phyloP scores from a whole-genome alignment of 2,888 invertebrate genomes.

The Lissonota sp. region DNA sequence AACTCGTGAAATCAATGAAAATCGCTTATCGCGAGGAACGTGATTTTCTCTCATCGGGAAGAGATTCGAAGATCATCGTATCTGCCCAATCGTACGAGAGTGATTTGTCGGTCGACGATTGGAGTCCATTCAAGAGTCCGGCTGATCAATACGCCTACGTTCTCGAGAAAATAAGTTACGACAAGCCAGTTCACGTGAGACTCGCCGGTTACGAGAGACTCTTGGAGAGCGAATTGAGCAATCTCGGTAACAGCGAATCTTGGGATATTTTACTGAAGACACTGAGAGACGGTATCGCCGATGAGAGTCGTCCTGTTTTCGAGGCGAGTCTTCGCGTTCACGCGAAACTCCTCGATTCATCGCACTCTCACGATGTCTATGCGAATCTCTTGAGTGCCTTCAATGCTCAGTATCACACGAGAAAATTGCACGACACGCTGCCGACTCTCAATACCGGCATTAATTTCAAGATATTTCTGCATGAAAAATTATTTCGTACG shows the following conservation, averaged over 20 bases:
- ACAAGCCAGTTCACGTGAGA: slow-evolving; percentile 80
- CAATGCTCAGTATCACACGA: slow-evolving; percentile 74
- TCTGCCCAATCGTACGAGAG: slow-evolving; percentile 75
- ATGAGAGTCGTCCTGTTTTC: slow-evolving; percentile 79
- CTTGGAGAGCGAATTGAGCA: slow-evolving; percentile 76
- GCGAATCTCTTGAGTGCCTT: slow-evolving; percentile 76
- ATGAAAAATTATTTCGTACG: slow-evolving; percentile 79
- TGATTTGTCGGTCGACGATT: slow-evolving; percentile 79
- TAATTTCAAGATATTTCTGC: slow-evolving; percentile 80
- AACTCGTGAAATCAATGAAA: slow-evolving; percentile 73
- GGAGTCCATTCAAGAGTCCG: slow-evolving; percentile 71
- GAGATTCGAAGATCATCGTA: slow-evolving; percentile 36
- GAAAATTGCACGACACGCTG: slow-evolving; percentile 73
- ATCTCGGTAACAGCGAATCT: slow-evolving; percentile 66
- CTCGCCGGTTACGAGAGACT: slow-evolving; percentile 80
- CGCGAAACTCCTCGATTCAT: slow-evolving; percentile 71
- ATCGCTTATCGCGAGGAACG: slow-evolving; percentile 67
- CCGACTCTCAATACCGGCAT: slow-evolving; percentile 78
- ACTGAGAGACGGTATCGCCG: slow-evolving; percentile 77
- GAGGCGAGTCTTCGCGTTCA: slow-evolving; percentile 79
- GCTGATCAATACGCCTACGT: slow-evolving; percentile 72
- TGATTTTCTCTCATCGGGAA: slow-evolving; percentile 49
- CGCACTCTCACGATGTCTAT: slow-evolving; percentile 72
- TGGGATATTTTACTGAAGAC: slow-evolving; percentile 76
- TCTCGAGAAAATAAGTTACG: slow-evolving; percentile 75